These are phyloP conservation scores for Nyctalus aviator DNA, from an alignment of 2,797 vertebrate genomes.

Conservation along the genomic window DNA sequence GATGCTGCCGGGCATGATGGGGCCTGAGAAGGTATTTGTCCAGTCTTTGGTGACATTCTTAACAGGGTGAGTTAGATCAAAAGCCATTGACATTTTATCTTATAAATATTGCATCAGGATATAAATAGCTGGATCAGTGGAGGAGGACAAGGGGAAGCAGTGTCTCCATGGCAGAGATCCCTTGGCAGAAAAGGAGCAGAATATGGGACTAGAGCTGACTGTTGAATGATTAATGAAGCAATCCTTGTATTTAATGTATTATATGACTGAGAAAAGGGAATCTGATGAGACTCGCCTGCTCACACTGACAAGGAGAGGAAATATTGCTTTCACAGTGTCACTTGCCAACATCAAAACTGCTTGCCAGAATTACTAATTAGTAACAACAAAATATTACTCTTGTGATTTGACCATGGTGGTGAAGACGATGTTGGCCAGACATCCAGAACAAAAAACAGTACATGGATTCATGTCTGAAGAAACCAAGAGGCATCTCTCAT, in stretches of 20 bases:
- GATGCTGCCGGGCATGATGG: background rate
- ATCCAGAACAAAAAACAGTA: background rate
- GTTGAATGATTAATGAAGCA: slow-evolving; percentile 61
- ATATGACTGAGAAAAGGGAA: slow-evolving; percentile 20
- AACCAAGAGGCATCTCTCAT: background rate
- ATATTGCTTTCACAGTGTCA: slow-evolving; percentile 9
- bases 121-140: slow-evolving; percentile 57
- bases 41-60: slow-evolving; percentile 24
- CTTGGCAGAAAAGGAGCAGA: slow-evolving; percentile 39
- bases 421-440: background rate
- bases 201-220: background rate
- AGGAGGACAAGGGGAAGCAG: background rate
- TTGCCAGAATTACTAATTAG: slow-evolving; percentile 40
- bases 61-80: slow-evolving; percentile 22
- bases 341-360: background rate
- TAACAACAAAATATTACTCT: slow-evolving; percentile 24
- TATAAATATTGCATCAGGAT: slow-evolving; percentile 66
- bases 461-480: background rate
- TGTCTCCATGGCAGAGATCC: slow-evolving; percentile 22
- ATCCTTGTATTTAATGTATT: slow-evolving; percentile 36
- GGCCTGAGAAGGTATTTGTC: slow-evolving; percentile 9
- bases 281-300: background rate
- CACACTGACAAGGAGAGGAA: background rate
- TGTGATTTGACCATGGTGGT: background rate
- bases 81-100: slow-evolving; percentile 61